These are phyloP conservation scores for Delia radicum DNA, from an alignment of 1,140 invertebrate species.

Conservation along the genomic window DNA sequence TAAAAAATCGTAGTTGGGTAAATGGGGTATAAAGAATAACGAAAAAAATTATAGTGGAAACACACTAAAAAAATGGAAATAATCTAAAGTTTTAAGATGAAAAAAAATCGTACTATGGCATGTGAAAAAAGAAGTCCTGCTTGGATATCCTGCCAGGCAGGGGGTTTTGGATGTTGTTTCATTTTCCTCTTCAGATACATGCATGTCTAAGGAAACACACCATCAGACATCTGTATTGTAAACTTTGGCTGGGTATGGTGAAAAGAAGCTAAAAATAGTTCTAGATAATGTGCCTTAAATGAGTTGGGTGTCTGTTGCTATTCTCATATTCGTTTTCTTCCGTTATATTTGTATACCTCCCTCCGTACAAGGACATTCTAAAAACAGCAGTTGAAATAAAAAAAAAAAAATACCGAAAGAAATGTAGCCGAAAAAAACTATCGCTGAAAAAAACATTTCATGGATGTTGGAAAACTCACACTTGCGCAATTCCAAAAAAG, in stretches of 20 bases:
- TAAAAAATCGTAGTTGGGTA: too few relatives aligned
- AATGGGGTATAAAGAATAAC: neutral
- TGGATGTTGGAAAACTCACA: too few relatives aligned
- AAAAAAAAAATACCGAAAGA: neutral
- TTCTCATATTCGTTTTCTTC: neutral
- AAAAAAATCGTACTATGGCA: neutral
- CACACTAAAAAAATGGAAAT: neutral
- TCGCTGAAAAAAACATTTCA: neutral
- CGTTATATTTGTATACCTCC: neutral
- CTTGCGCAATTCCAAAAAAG: conserved; percentile 14
- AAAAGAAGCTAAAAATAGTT: too few relatives aligned
- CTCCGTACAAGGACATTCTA: neutral
- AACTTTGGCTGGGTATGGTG: too few relatives aligned
- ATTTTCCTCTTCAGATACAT: neutral
- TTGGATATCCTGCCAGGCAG: neutral
- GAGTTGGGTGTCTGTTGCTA: neutral
- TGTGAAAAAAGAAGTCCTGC: neutral
- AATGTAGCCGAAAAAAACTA: neutral
- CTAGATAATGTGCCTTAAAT: neutral
- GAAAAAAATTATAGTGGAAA: neutral
- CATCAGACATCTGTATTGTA: neutral
- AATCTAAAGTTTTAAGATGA: neutral
- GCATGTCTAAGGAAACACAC: neutral
- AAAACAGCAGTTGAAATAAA: neutral
- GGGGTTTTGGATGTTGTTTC: neutral